Evolutionary conservation across 2,113 vertebrate species (phyloP).

Genomic region (Okapia johnstoni): DNA sequence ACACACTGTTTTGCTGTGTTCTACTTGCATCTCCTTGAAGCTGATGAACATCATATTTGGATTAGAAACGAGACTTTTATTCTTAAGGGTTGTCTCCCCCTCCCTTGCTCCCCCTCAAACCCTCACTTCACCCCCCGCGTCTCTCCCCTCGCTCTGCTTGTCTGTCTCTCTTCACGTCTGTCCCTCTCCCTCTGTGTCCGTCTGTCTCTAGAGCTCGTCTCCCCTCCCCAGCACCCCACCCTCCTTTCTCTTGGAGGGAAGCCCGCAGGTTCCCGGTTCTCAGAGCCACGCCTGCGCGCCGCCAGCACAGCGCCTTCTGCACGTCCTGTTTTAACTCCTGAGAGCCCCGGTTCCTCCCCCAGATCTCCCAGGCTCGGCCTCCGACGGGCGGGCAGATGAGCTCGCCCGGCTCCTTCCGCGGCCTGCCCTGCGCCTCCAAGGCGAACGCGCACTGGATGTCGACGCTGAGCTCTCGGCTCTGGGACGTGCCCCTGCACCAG

Average conservation of each 20-base stretch:
- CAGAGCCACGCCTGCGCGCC: neutral
- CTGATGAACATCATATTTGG: fast-evolving
- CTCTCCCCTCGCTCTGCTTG: too few relatives aligned
- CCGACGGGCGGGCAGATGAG: neutral
- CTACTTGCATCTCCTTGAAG: neutral
- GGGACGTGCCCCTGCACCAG: constrained; percentile 85
- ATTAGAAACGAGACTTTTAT: neutral
- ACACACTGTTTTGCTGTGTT: neutral
- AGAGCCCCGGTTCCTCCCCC: neutral
- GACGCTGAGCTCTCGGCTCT: constrained; percentile 76
- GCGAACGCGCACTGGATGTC: constrained; percentile 31
- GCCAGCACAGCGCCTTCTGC: neutral
- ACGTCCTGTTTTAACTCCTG: fast-evolving
- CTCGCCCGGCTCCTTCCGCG: fast-evolving
- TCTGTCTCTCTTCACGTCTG: neutral
- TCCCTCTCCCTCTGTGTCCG: too few relatives aligned
- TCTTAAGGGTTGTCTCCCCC: neutral
- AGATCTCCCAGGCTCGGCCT: fast-evolving
- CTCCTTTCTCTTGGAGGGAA: neutral
- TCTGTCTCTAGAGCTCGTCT: neutral
- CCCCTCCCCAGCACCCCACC: neutral
- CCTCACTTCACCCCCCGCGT: neutral
- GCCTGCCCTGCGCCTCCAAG: fast-evolving
- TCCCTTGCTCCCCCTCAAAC: neutral
- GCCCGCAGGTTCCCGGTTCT: neutral